phyloP scores from a whole-genome alignment of 2,888 invertebrate genomes.

The Gonocerus acuteangulatus region DNA sequence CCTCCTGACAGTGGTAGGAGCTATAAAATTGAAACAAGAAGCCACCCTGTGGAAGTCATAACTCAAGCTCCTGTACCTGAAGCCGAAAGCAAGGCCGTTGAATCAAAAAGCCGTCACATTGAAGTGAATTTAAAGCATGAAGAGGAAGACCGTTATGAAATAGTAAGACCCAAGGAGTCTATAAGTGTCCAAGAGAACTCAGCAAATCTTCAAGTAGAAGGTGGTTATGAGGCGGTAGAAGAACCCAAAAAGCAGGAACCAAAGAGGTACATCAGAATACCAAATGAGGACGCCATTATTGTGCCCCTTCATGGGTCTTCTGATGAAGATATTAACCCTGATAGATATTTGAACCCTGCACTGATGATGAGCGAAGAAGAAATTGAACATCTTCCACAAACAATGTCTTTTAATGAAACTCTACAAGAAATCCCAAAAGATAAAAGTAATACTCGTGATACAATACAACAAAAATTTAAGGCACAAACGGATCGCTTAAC shows the following conservation, averaged over 20 bases:
- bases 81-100: not conserved
- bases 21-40: conserved; percentile 11
- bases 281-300: conserved; percentile 33
- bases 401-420: not conserved
- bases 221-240: conserved; percentile 26
- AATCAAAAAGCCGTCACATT: not conserved
- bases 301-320: conserved; percentile 36
- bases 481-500: conserved; percentile 65
- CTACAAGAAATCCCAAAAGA: not conserved
- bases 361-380: conserved; percentile 42
- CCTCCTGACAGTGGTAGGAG: conserved; percentile 26
- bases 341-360: conserved; percentile 30
- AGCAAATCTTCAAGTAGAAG: conserved; percentile 5
- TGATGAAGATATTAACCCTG: conserved; percentile 34
- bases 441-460: conserved; percentile 1
- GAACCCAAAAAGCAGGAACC: conserved; percentile 17
- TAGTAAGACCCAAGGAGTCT: conserved; percentile 41
- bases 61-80: conserved; percentile 5
- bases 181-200: not conserved
- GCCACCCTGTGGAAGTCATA: not conserved
- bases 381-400: conserved; percentile 41
- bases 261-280: conserved; percentile 27
- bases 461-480: conserved; percentile 46
- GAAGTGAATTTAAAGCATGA: conserved; percentile 13
- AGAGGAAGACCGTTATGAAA: conserved; percentile 22